These are phyloP conservation scores for Pantherophis alleghaniensis DNA, from an alignment of 2,797 vertebrate species.

Conservation along the genomic window DNA sequence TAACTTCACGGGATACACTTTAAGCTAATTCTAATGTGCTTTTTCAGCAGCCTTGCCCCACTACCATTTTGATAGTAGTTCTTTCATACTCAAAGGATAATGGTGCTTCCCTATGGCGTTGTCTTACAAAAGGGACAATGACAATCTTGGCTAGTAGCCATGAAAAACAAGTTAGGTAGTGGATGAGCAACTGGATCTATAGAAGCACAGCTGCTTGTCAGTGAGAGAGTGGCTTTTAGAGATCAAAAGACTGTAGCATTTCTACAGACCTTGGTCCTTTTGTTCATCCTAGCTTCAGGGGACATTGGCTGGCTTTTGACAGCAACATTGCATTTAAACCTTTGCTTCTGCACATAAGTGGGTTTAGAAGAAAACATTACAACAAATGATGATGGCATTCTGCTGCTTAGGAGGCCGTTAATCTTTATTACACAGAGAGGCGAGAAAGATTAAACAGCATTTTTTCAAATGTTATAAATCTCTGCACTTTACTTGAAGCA, in stretches of 20 bases:
- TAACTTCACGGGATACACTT: neutral
- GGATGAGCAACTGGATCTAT: neutral
- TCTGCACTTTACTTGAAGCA: constrained; percentile 30
- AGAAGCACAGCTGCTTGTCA: neutral
- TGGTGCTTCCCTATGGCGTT: neutral
- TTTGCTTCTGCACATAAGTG: neutral
- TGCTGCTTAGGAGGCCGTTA: constrained; percentile 21
- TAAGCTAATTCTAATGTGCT: neutral
- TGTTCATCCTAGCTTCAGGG: constrained; percentile 17
- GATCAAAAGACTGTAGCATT: neutral
- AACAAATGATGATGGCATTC: constrained; percentile 13
- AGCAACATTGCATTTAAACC: neutral
- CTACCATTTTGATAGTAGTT: neutral
- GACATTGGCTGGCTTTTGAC: neutral
- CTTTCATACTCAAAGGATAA: neutral
- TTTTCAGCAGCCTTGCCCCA: neutral
- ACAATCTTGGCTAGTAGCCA: neutral
- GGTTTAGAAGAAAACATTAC: constrained; percentile 5
- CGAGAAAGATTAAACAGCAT: constrained; percentile 25
- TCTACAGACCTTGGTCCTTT: neutral
- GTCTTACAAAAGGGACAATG: neutral
- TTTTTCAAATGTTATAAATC: constrained; percentile 25
- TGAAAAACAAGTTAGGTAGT: neutral
- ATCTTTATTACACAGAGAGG: constrained; percentile 31
- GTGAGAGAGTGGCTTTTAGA: constrained; percentile 3